Evolutionary conservation across 2,113 vertebrate genomes (phyloP).

Genomic region (Sterna hirundo): DNA sequence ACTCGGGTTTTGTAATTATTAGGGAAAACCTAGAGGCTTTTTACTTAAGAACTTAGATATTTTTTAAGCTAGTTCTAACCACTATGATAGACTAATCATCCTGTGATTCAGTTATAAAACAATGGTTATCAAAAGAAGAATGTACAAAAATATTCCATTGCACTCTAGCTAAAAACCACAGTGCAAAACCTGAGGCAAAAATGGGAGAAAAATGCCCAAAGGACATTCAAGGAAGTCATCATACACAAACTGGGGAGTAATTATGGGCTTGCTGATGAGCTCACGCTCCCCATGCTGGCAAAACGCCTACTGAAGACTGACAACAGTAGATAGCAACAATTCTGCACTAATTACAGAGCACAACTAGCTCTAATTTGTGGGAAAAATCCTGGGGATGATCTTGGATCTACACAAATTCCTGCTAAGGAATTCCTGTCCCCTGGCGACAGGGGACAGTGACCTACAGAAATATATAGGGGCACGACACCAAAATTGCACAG

Average conservation of each 20-base stretch:
- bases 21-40: neutral
- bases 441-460: neutral
- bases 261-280: neutral
- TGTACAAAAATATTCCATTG: neutral
- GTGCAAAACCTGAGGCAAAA: neutral
- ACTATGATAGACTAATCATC: neutral
- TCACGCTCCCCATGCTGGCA: neutral
- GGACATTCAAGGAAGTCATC: neutral
- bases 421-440: neutral
- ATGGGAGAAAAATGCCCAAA: neutral
- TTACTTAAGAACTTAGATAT: neutral
- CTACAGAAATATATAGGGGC: neutral
- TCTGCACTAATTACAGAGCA: neutral
- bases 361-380: neutral
- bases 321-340: neutral
- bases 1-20: neutral
- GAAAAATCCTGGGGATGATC: neutral
- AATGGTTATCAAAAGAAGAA: neutral
- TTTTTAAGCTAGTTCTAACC: neutral
- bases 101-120: neutral
- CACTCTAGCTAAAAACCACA: neutral
- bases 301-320: neutral
- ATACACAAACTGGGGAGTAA: neutral
- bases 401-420: neutral
- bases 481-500: fast-evolving